Conservation (phyloP, 2,113 vertebrate genomes). For the Phaetusa simplex region DNA sequence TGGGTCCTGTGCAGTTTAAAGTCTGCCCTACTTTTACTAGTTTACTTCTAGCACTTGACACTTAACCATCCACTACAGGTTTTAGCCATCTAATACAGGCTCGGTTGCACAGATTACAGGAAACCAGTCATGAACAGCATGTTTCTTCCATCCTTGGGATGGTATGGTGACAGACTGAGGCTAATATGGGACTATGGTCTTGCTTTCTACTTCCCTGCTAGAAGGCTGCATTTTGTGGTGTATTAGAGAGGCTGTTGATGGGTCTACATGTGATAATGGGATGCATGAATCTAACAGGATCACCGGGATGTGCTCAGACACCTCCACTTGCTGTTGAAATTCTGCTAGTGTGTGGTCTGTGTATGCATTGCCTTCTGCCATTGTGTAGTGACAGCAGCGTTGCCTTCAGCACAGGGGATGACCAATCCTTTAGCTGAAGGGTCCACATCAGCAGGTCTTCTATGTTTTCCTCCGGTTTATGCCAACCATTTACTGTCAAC, state of each 20-base stretch:
- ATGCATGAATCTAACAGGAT: background rate
- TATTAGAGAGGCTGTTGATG: background rate
- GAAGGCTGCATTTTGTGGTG: background rate
- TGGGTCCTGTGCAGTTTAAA: background rate
- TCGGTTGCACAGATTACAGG: background rate
- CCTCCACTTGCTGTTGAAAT: background rate
- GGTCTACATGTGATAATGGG: fast-evolving
- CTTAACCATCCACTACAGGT: background rate
- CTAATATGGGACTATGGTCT: background rate
- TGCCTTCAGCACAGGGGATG: background rate
- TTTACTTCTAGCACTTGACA: background rate
- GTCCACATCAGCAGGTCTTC: background rate
- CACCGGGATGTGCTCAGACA: background rate
- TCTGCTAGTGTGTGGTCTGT: background rate
- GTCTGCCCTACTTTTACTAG: background rate
- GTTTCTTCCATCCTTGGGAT: background rate
- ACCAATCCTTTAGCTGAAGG: background rate
- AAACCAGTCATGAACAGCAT: background rate
- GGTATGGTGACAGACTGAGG: background rate
- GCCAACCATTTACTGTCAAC: background rate
- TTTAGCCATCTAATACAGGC: background rate
- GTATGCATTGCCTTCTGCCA: background rate
- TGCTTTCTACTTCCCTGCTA: background rate
- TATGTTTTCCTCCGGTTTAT: background rate
- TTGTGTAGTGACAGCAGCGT: background rate